Base-by-base conservation (phyloP, 2,113 vertebrate species). In the Thunnus thynnus region DNA sequence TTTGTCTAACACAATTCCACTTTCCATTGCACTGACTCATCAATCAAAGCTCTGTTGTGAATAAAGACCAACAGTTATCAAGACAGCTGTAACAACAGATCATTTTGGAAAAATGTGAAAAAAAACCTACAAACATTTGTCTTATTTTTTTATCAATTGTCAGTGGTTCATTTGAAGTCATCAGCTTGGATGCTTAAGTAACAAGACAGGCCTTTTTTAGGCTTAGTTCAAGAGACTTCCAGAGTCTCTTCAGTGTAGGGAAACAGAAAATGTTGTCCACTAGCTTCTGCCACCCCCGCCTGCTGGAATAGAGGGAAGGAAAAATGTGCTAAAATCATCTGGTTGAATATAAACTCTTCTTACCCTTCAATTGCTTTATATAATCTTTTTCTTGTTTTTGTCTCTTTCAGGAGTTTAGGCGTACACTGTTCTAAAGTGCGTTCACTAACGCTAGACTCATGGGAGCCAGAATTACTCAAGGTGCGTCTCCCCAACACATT, bases 401-500 rank as follows among this genome's bases (percentile, higher is more conserved):
- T 60, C 27, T 89, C 62, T 75, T 71, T 32, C 80, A 99, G 98
- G 97, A 99, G 98, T 95, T 95, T 99, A 77, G 98, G 98, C 14
- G 98, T 99, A 79, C 98, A 99, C 76, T 98, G 97, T 89, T 99
- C 98, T 58, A 99, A 99, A 96, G 98, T 99, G 36, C 96, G 98
- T 27, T 99, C 98, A 73, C 94, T 99, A 93, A 99, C 98, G 0
- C 90, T 99, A 80, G 98, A 99, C 88, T 97, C 97, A 0, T 99
- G 98, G 98, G 98, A 99, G 76, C 98, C 98, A 64, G 98, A 99
- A 90, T 95, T 99, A 78, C 93, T 99, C 36, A 99, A 99, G 97
- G 98, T 99, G 92, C 10, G 77, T 73, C 6, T 61, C 48, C 8
- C 17, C 11, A 46, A 17, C n/a, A 41, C 27, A 10, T 57, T 72